Base-by-base conservation (phyloP, 2,113 vertebrate species). In the Rynchops niger region DNA sequence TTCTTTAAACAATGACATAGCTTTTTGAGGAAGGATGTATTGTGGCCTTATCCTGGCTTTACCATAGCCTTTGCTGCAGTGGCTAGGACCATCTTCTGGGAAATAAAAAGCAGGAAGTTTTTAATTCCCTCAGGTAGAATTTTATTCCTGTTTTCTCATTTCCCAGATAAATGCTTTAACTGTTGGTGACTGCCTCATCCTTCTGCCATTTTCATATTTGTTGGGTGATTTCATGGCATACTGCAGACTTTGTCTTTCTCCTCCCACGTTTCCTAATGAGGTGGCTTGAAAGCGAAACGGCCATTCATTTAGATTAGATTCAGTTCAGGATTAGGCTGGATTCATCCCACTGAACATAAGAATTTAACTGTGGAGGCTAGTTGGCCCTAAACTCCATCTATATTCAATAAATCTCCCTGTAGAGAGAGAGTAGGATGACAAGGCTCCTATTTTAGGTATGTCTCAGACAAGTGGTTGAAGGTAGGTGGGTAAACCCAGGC, bases 91-190 rank as follows among this genome's bases (percentile, higher is more conserved):
- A 3, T 58, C 67, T 89, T 74, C 52, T 43, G 61, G 72, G 55
- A 92, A 95, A 92, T 18, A 86, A 92, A 94, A 91, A 22, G 15
- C n/a, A 91, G 26, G 16, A 95, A 59, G 15, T 47, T 84, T 93
- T 86, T 27, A 91, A 93, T 58, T 25, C 38, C 32, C 32, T 84
- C 47, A 62, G 29, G 32, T 25, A 67, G n/a, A 88, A 59, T 86
- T 78, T 93, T 55, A 71, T 91, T 91, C 29, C n/a, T 34, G 13
- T 84, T 95, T 92, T 86, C 55, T 81, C 38, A 56, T 91, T 89
- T 89, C 67, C 42, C 36, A 91, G 77, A 45, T 27, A 74, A 86
- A 87, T 89, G n/a, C 9, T 90, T 83, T 73, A 86, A 38, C 32
- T 71, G 13, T 84, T 93, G 22, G 17, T 77, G 55, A 55, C 45